These are phyloP conservation scores for Mayetiola destructor DNA, from an alignment of 2,888 invertebrate genomes.

Conservation along the genomic window DNA sequence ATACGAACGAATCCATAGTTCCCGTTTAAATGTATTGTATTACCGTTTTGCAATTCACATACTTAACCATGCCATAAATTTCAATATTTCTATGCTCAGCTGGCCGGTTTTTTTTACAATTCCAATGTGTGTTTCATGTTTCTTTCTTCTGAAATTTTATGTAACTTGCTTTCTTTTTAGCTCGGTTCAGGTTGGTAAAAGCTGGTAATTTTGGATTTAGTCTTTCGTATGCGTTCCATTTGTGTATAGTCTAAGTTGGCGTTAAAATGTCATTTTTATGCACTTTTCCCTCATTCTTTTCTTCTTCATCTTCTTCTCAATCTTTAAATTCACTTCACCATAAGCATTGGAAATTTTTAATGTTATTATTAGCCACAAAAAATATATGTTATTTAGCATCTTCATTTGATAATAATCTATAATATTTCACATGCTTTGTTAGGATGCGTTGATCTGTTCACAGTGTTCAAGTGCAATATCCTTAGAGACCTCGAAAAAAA, in stretches of 20 bases:
- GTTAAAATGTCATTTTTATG: background rate
- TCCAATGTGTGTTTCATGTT: conserved; percentile 3
- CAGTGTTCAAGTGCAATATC: no score
- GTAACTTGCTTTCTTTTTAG: background rate
- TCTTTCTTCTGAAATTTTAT: background rate
- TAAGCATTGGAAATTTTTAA: background rate
- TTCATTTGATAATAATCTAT: conserved; percentile 3
- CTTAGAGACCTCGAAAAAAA: no score
- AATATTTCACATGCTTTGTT: conserved; percentile 1
- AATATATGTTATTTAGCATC: background rate
- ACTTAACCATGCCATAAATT: conserved; percentile 15
- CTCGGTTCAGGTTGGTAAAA: no score
- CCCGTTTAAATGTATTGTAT: conserved; percentile 3
- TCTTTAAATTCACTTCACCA: no score
- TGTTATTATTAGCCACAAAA: background rate
- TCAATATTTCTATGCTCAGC: conserved; percentile 16
- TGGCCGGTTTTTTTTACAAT: conserved; percentile 12
- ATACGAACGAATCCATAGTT: no score
- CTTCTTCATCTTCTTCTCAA: background rate
- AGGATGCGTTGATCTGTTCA: conserved; percentile 6
- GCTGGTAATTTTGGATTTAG: no score
- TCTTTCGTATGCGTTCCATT: no score
- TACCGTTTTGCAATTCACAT: conserved; percentile 12
- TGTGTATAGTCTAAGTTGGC: no score
- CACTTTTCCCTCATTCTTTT: background rate